These are phyloP conservation scores for Whitmania pigra DNA, from an alignment of 1,140 invertebrate genomes.

Conservation along the genomic window DNA sequence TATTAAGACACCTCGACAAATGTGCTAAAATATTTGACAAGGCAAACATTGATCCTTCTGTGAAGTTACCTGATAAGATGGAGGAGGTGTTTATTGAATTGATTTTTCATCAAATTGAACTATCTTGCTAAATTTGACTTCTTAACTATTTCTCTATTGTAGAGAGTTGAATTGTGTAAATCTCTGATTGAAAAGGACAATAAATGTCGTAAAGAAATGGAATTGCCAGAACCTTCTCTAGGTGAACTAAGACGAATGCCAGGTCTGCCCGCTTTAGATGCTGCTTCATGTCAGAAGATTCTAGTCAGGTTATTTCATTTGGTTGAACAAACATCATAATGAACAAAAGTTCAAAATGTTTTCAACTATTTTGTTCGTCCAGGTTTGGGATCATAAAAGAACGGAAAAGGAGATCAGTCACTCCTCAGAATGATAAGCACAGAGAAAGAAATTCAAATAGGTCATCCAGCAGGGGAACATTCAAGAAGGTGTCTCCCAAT, in stretches of 20 bases:
- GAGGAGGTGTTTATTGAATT: neutral
- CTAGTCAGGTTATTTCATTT: neutral
- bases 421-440: neutral
- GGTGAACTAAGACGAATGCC: neutral
- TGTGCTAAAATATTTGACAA: neutral
- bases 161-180: neutral
- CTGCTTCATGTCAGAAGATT: conserved; percentile 1
- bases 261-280: neutral
- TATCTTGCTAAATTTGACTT: neutral
- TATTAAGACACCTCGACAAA: conserved; percentile 1
- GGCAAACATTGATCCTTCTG: neutral
- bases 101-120: too few species aligned
- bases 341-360: neutral
- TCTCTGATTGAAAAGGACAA: conserved; percentile 6
- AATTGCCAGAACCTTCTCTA: neutral
- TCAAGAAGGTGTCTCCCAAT: neutral
- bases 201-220: conserved; percentile 3
- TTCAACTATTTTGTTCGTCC: neutral
- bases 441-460: neutral
- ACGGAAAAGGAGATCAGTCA: neutral
- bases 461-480: neutral
- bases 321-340: neutral
- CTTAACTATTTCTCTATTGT: neutral
- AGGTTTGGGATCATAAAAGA: conserved; percentile 8
- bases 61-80: neutral